Evolutionary conservation across 2,888 invertebrate genomes (phyloP), one percentile per base, ranked within the genome.

Genomic region (Teinopalpus imperialis): DNA sequence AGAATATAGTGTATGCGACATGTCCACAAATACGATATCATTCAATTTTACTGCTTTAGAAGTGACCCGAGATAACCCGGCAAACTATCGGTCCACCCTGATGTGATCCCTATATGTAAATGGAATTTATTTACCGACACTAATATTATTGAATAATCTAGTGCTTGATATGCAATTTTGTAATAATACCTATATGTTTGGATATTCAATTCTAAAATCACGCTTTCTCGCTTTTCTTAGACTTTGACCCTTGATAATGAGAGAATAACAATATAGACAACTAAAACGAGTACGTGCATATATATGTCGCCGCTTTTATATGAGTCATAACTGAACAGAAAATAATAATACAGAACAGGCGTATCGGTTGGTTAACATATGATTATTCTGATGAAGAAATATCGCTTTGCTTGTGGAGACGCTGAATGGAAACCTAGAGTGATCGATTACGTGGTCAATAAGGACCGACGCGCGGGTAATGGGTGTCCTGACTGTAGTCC

Each of bases 31-130:
- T 76, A 73, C 59, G 82, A 82, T 87, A 87, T 86, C 85, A 81
- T 87, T 87, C 77, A 86, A 87, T 86, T 81, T 83, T 85, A 86
- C 81, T 83, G 83, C 86, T 86, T 82, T 79, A 78, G 81, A 80
- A 77, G 69, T 74, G 86, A 85, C 85, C 86, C 60, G 49, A 59
- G 86, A 87, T 87, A 88, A 87, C 87, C 87, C 79, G 62, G 63
- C 69, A 66, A 76, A 76, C 77, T 76, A 76, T 75, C 81, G 72
- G 69, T 61, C 71, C 81, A 79, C 75, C 74, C 75, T 79, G 81
- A 74, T 71, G 77, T 65, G 72, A 68, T 69, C 69, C 70, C 40
- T 63, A 63, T 61, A 70, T 58, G 61, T 64, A 61, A 67, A 60
- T 63, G 57, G 57, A 64, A 57, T 63, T 66, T 61, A 55, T 57